These are phyloP conservation scores for Lithobates pipiens DNA, from an alignment of 2,797 vertebrate species.

Conservation along the genomic window DNA sequence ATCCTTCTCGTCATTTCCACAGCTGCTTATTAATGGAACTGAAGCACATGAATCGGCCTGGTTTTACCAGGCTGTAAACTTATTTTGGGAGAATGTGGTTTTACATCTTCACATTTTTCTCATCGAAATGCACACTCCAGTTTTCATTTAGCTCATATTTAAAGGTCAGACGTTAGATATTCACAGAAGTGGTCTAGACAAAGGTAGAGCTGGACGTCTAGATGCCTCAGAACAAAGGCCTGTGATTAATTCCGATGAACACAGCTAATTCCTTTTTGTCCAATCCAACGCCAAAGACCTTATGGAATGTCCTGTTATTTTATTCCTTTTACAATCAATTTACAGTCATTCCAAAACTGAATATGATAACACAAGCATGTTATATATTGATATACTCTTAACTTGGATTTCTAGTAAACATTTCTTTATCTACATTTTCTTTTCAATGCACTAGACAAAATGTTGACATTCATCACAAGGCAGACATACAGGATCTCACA, in stretches of 20 bases:
- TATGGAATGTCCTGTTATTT: constrained; percentile 40
- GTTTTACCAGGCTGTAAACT: too few relatives aligned
- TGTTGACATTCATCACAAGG: too few relatives aligned
- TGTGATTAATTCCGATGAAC: constrained; percentile 37
- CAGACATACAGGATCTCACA: too few relatives aligned
- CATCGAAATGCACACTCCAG: not conserved
- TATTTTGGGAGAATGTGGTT: not conserved
- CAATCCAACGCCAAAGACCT: constrained; percentile 2
- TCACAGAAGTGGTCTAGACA: constrained; percentile 20
- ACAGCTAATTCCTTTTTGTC: constrained; percentile 16
- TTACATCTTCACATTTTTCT: constrained; percentile 24
- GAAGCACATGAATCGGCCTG: too few relatives aligned
- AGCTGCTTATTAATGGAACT: not conserved
- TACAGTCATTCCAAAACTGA: not conserved
- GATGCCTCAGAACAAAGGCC: constrained; percentile 33
- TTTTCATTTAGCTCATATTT: not conserved
- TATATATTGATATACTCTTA: not conserved
- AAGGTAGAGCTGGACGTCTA: constrained; percentile 30
- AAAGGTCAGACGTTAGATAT: constrained; percentile 12
- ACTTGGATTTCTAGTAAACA: not conserved
- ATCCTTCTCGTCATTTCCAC: constrained; percentile 7
- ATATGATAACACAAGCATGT: not conserved
- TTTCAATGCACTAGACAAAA: too few relatives aligned
- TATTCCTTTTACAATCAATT: constrained; percentile 22
- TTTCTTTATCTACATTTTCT: too few relatives aligned